phyloP scores from a whole-genome alignment of 2,797 vertebrate species.

The Okamejei kenojei region DNA sequence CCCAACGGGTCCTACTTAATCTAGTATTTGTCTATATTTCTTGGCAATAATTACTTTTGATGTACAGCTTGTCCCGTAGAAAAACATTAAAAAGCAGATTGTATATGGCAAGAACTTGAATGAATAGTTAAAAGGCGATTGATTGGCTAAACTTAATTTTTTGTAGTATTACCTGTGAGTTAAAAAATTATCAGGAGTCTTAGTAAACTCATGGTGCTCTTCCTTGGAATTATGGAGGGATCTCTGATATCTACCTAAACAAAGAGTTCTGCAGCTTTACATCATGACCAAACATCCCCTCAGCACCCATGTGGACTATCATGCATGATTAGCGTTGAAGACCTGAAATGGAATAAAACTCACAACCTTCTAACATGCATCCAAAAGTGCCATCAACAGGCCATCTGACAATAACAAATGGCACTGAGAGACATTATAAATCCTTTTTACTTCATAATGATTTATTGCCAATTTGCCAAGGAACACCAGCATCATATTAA shows the following conservation, averaged over 20 bases:
- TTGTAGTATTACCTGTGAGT: neutral
- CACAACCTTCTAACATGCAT: neutral
- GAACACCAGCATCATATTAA: conserved; percentile 19
- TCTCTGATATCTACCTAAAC: neutral
- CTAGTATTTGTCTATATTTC: neutral
- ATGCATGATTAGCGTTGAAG: neutral
- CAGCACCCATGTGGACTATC: neutral
- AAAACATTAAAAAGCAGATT: neutral
- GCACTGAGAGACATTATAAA: neutral
- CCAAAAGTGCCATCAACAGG: neutral
- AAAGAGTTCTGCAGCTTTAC: neutral
- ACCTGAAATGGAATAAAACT: neutral
- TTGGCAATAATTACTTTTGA: neutral
- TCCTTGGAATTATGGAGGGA: neutral
- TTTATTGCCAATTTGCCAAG: conserved; percentile 1
- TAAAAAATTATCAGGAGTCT: neutral
- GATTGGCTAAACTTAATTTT: neutral
- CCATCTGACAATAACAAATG: conserved; percentile 22
- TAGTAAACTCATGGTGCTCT: neutral
- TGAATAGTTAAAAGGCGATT: neutral
- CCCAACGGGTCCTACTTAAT: no score
- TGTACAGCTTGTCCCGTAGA: neutral
- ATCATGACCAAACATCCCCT: neutral
- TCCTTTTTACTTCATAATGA: neutral
- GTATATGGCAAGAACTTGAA: neutral